A percentile compares a stretch with the other conserved stretches of the same genome.
These are phyloP conservation scores for Erannis defoliaria DNA, from an alignment of 2,888 invertebrate species.

Conservation along the genomic window DNA sequence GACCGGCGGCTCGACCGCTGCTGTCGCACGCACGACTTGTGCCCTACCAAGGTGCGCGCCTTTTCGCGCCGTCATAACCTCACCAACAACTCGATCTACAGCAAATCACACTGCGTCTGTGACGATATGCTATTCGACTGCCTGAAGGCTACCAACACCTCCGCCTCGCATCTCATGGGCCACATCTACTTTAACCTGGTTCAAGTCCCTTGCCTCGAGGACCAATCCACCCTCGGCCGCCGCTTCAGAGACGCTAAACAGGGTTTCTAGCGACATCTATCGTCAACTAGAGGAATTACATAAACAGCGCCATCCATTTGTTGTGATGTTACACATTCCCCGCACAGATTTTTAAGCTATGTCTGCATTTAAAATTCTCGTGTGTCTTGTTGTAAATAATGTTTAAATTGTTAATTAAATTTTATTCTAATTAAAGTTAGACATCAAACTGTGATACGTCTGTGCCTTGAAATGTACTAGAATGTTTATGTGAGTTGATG, in stretches of 20 bases:
- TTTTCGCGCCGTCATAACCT: conserved; percentile 92
- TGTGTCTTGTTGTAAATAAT: conserved; percentile 59
- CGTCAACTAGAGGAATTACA: conserved; percentile 54
- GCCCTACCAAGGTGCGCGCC: conserved; percentile 92
- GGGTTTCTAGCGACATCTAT: conserved; percentile 78
- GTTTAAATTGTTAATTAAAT: conserved; percentile 53
- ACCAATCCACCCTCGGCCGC: conserved; percentile 70
- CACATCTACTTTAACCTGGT: conserved; percentile 95
- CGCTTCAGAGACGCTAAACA: conserved; percentile 82
- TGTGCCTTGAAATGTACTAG: conserved; percentile 78
- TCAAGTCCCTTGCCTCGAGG: conserved; percentile 91
- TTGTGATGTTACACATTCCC: conserved; percentile 54
- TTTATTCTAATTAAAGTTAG: conserved; percentile 63
- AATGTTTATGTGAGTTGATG: conserved; percentile 66
- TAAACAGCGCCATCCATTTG: conserved; percentile 72
- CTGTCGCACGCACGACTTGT: conserved; percentile 96
- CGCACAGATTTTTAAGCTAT: conserved; percentile 65
- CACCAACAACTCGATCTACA: conserved; percentile 93
- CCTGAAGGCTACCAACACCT: conserved; percentile 90
- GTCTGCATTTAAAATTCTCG: conserved; percentile 48
- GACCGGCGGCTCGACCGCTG: conserved; percentile 92
- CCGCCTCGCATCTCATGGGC: conserved; percentile 92
- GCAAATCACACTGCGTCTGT: conserved; percentile 96
- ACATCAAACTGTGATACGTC: conserved; percentile 84
- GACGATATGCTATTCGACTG: conserved; percentile 94